Base-by-base conservation (phyloP, 2,113 vertebrate species). In the Morone chrysops region DNA sequence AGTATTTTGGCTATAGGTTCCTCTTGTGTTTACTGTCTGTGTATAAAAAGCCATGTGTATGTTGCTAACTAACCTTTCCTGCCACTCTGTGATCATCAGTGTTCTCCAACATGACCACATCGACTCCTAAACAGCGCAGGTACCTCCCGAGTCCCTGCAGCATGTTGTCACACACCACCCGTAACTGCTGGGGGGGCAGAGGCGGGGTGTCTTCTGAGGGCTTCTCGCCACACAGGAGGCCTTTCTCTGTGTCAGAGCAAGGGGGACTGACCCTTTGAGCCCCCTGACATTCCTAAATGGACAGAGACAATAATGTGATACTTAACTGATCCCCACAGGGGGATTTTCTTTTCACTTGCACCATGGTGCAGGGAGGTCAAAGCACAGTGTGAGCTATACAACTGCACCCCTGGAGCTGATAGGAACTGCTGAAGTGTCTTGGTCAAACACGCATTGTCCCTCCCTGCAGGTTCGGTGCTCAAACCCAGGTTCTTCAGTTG, bases 121-220 rank as follows among this genome's bases (percentile, higher is more conserved):
- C 96, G 0, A 96, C 94, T 0, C 97, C 97, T 3, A 98, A 93
- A 80, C 96, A 96, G 85, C 96, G 96, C 70, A 98, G 96, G 74
- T 96, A 96, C 56, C 96, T 93, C 0, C 97, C 97, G 0, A 98
- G 95, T 36, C 97, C 97, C 77, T 97, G 96, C 13, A 97, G 93
- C 98, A 97, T 97, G 92, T 95, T 97, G 86, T 97, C 97, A 22
- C 97, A 97, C 63, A 97, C 96, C 83, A 96, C 96, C 0, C 94
- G 92, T 90, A 98, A 95, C 83, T 97, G 92, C 80, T 81, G 90
- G 0, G 95, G 95, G 0, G 82, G 83, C 47, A 95, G 62, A 16
- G 89, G 74, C 56, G 87, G 90, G 78, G 45, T 11, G 60, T 84
- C 82, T 60, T 81, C 75, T 51, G 81, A 71, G 80, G 75, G 59